Evolutionary conservation across 2,888 invertebrate species (phyloP), one percentile per base, ranked within the genome.

Genomic region (Poecilus cupreus): DNA sequence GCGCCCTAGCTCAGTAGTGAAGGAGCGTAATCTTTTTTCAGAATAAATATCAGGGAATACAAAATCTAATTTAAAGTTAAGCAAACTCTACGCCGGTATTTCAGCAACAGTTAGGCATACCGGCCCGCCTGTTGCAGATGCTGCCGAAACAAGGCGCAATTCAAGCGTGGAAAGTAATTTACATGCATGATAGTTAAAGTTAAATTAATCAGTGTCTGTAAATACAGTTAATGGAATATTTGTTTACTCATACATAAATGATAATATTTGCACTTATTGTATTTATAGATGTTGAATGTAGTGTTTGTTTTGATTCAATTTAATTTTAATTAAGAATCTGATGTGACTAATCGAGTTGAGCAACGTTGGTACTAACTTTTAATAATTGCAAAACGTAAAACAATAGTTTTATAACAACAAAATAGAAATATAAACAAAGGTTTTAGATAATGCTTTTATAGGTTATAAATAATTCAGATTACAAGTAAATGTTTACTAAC

Each of bases 31-130:
- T 68, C 37, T 22, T 60, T 68, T 68, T 68, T 37, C 18, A 10
- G 24, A 60, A 24, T 60, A 60, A 22, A 26, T n/a, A 11, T 13
- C 5, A 3, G 3, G 18, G 18, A 10, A 51, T 39, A 13, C 37
- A 68, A 32, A 68, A 68, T 68, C 32, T 18, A 68, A 68, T 68
- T 68, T 68, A 68, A 43, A 68, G 13, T 64, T 64, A 32, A 16
- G 64, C 64, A 10, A 64, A 64, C 37, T 68, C 11, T 13, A 18
- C 18, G 32, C 64, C 2, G 13, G 37, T 6, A 18, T 16, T 37
- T 32, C 16, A 11, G n/a, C 32, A 68, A 10, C 64, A 37, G 64
- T 32, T 68, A 11, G 4, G n/a, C 64, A 32, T 32, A 11, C 10
- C 37, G 37, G 64, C 10, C 37, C 10, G 64, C 64, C 64, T 68